Evolutionary conservation across 1,140 invertebrate genomes (phyloP).

Genomic region (Drosophila orena): DNA sequence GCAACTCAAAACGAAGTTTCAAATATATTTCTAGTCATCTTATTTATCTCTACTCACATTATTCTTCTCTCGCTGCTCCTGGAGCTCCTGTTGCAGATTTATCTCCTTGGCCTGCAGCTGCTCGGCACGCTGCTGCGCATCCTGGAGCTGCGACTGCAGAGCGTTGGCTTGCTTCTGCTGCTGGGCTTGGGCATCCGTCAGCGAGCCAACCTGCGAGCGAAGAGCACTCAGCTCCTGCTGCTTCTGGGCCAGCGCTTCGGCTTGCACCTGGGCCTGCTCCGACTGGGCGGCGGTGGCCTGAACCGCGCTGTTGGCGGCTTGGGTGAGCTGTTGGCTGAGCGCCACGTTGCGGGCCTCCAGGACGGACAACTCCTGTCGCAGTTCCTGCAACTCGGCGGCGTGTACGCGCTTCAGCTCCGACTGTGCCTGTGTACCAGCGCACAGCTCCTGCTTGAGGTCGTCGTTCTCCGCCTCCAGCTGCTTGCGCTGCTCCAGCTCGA

Average conservation of each 20-base stretch:
- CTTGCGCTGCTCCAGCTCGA: slow-evolving; percentile 77
- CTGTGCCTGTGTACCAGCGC: slow-evolving; percentile 54
- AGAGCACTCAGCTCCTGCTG: slow-evolving; percentile 46
- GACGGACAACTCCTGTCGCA: slow-evolving; percentile 43
- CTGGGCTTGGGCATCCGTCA: slow-evolving; percentile 45
- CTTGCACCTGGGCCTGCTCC: slow-evolving; percentile 61
- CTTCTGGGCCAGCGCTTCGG: slow-evolving; percentile 44
- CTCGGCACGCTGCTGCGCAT: slow-evolving; percentile 62
- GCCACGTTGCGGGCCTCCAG: slow-evolving; percentile 53
- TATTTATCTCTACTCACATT: slow-evolving; percentile 87
- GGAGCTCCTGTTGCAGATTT: slow-evolving; percentile 86
- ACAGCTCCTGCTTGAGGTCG: slow-evolving; percentile 73
- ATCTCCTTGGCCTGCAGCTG: slow-evolving; percentile 64
- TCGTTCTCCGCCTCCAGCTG: slow-evolving; percentile 70
- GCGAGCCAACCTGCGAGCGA: slow-evolving; percentile 37
- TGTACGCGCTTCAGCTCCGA: slow-evolving; percentile 55
- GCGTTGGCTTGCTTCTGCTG: slow-evolving; percentile 50
- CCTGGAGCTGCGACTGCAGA: slow-evolving; percentile 66
- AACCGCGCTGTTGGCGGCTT: slow-evolving; percentile 54
- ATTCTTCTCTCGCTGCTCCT: slow-evolving; percentile 90
- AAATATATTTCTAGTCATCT: not conserved
- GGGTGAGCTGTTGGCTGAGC: slow-evolving; percentile 42
- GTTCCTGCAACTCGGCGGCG: slow-evolving; percentile 59
- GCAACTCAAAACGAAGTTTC: too few species aligned
- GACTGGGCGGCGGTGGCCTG: slow-evolving; percentile 57